Evolutionary conservation across 2,888 invertebrate species (phyloP).

Genomic region (Nipponacmea schrenckii): DNA sequence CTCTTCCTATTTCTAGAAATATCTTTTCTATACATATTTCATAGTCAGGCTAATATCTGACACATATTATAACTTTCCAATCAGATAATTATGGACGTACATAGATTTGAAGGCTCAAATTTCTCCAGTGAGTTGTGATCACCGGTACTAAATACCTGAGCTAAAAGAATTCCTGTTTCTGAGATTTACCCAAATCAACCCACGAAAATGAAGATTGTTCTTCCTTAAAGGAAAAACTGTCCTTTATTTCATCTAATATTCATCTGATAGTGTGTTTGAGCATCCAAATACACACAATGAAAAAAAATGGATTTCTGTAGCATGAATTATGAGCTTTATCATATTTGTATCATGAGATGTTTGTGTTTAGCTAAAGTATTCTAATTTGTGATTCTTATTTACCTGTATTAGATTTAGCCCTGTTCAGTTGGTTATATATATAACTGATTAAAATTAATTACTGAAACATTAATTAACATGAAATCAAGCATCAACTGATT

Average conservation of each 20-base stretch:
- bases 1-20: no score
- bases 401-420: neutral
- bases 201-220: no score
- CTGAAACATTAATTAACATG: neutral
- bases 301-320: neutral
- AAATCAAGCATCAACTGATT: conserved; percentile 2
- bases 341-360: neutral
- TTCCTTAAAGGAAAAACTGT: neutral
- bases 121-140: no score
- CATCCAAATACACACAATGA: conserved; percentile 2
- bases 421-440: neutral
- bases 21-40: no score
- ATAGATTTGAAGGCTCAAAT: no score
- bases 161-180: no score
- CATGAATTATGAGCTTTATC: neutral
- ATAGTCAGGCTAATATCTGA: no score
- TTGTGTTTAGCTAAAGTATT: neutral
- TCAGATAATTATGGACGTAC: no score
- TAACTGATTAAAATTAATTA: neutral
- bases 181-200: no score
- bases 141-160: no score
- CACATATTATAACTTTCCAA: no score
- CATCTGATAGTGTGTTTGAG: conserved; percentile 6
- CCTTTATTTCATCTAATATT: conserved; percentile 1
- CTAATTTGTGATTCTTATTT: neutral